A percentile compares a stretch with the other conserved stretches of the same genome.
These are phyloP conservation scores for Drosophila lacicola DNA, from an alignment of 2,888 invertebrate genomes.

Conservation along the genomic window DNA sequence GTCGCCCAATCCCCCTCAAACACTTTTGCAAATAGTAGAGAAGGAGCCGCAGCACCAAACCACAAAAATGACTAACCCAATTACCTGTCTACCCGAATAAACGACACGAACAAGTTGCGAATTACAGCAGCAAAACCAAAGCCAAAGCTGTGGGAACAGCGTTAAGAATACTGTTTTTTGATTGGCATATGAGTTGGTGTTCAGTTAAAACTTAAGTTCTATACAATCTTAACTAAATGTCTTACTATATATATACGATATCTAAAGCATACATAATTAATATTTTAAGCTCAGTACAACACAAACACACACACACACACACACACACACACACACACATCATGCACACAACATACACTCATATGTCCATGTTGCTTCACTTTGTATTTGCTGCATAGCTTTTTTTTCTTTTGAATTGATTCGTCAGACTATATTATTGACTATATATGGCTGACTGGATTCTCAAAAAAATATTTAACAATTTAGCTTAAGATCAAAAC, in stretches of 20 bases:
- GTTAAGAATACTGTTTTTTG: slow-evolving; percentile 23
- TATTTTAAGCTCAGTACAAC: slow-evolving; percentile 55
- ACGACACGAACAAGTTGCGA: slow-evolving; percentile 31
- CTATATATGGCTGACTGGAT: slow-evolving; percentile 15
- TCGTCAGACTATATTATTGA: slow-evolving; percentile 13
- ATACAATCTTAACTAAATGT: slow-evolving; percentile 53
- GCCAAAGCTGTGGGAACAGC: slow-evolving; percentile 54
- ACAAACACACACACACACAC: slow-evolving; percentile 22
- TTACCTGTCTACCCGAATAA: slow-evolving; percentile 22
- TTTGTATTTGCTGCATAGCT: slow-evolving; percentile 49
- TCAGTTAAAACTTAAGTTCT: slow-evolving; percentile 31
- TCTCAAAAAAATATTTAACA: slow-evolving; percentile 2
- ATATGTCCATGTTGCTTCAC: slow-evolving; percentile 58
- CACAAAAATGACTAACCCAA: slow-evolving; percentile 20
- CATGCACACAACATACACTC: slow-evolving; percentile 17
- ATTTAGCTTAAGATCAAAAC: slow-evolving; percentile 38
- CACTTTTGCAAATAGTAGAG: neutral
- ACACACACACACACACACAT: slow-evolving; percentile 6
- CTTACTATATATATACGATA: slow-evolving; percentile 58
- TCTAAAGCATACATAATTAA: slow-evolving; percentile 51
- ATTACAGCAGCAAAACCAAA: slow-evolving; percentile 45
- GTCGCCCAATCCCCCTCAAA: neutral
- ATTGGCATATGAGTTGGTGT: slow-evolving; percentile 55
- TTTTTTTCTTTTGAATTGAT: slow-evolving; percentile 17
- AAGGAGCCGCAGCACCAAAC: slow-evolving; percentile 22